Evolutionary conservation across 2,113 vertebrate species (phyloP).

Genomic region (Sturnira hondurensis): DNA sequence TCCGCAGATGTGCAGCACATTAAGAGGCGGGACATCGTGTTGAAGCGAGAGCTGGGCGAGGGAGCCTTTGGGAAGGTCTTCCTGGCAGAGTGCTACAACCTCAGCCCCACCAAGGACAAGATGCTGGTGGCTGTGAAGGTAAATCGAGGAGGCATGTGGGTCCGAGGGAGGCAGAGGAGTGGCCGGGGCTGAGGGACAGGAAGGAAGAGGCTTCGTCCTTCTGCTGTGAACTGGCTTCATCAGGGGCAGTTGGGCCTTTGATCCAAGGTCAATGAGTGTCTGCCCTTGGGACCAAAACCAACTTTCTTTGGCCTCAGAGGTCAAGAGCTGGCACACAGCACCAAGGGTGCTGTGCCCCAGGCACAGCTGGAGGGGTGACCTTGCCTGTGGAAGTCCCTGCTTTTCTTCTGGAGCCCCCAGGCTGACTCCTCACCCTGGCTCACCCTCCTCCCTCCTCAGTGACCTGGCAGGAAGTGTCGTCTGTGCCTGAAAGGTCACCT

Average conservation of each 20-base stretch:
- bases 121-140: conserved; percentile 98
- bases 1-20: conserved; percentile 95
- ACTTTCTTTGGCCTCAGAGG: neutral
- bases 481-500: neutral
- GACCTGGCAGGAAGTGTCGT: neutral
- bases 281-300: neutral
- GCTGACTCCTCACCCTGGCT: neutral
- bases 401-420: neutral
- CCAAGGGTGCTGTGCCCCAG: neutral
- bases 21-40: conserved; percentile 96
- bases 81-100: conserved; percentile 98
- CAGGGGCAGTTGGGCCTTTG: neutral
- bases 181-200: neutral
- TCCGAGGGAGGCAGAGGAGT: neutral
- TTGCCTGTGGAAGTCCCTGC: neutral
- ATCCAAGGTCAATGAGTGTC: conserved; percentile 41
- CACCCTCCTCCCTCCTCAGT: neutral
- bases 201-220: neutral
- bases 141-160: conserved; percentile 46
- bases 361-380: neutral
- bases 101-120: conserved; percentile 97
- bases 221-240: conserved; percentile 49
- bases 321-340: neutral
- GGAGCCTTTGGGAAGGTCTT: conserved; percentile 99
- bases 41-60: conserved; percentile 97